Evolutionary conservation across 2,113 vertebrate species (phyloP).

Genomic region (Tragelaphus scriptus): DNA sequence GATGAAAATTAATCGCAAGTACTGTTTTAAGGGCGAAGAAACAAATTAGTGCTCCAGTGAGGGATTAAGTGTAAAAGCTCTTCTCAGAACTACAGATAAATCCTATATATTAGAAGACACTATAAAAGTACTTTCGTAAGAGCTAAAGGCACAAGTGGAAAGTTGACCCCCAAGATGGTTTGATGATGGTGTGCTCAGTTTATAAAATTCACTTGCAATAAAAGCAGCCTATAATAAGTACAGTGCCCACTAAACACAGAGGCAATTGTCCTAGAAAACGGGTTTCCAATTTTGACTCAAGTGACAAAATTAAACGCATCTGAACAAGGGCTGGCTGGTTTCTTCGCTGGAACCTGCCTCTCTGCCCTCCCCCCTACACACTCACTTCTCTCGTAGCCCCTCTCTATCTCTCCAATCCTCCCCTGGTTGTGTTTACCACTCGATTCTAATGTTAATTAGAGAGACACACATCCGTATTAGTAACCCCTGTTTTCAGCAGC

Average conservation of each 20-base stretch:
- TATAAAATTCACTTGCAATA: slow-evolving; percentile 70
- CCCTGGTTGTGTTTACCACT: slow-evolving; percentile 44
- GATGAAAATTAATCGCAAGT: slow-evolving; percentile 73
- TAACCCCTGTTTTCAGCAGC: slow-evolving; percentile 1
- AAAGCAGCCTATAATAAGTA: slow-evolving; percentile 19
- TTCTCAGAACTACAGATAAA: slow-evolving; percentile 81
- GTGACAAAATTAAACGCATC: slow-evolving; percentile 41
- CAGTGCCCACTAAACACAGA: background rate
- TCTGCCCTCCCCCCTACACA: background rate
- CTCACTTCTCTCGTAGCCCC: slow-evolving; percentile 27
- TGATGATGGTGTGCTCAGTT: slow-evolving; percentile 74
- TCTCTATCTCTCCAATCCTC: background rate
- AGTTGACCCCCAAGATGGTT: slow-evolving; percentile 79
- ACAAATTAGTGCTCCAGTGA: slow-evolving; percentile 79
- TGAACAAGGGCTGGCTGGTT: slow-evolving; percentile 38
- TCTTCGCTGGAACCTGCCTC: background rate
- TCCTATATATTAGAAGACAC: slow-evolving; percentile 77
- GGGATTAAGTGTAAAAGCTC: slow-evolving; percentile 82
- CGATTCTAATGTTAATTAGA: slow-evolving; percentile 39
- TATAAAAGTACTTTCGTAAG: slow-evolving; percentile 77
- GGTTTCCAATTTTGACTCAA: slow-evolving; percentile 52
- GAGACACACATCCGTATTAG: background rate
- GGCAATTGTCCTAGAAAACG: slow-evolving; percentile 11
- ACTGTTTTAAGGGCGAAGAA: slow-evolving; percentile 70
- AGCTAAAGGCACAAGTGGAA: slow-evolving; percentile 81